Evolutionary conservation across 2,888 invertebrate genomes (phyloP).

Genomic region (Ornithoptera priamus): DNA sequence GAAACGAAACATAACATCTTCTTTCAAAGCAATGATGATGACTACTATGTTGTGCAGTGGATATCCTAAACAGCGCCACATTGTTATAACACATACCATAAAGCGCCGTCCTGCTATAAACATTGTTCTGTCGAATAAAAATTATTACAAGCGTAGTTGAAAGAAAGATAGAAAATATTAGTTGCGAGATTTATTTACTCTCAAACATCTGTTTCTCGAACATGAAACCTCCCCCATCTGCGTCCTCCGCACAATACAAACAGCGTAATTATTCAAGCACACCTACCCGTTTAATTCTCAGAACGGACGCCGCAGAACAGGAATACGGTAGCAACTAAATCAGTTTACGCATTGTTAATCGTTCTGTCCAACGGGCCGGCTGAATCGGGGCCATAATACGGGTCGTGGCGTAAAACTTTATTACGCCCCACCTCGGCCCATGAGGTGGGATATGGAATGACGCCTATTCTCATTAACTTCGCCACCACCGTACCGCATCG

Average conservation of each 20-base stretch:
- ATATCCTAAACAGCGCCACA: too few relatives aligned
- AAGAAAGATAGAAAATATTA: neutral
- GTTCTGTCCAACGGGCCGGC: conserved; percentile 54
- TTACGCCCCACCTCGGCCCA: conserved; percentile 60
- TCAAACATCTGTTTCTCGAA: conserved; percentile 11
- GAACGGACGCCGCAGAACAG: conserved; percentile 21
- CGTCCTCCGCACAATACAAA: conserved; percentile 24
- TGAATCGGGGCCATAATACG: conserved; percentile 61
- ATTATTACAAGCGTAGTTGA: too few relatives aligned
- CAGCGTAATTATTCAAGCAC: conserved; percentile 28
- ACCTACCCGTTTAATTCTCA: conserved; percentile 26
- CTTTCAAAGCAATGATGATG: too few relatives aligned
- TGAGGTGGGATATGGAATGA: conserved; percentile 62
- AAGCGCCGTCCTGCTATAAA: too few relatives aligned
- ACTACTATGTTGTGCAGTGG: too few relatives aligned
- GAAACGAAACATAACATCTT: too few relatives aligned
- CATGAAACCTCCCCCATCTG: conserved; percentile 21
- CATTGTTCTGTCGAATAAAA: too few relatives aligned
- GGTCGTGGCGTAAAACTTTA: conserved; percentile 70
- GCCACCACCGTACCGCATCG: conserved; percentile 46
- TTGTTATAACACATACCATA: too few relatives aligned
- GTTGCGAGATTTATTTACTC: conserved; percentile 3
- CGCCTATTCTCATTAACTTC: conserved; percentile 72
- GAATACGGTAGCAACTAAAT: conserved; percentile 53
- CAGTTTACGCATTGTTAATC: conserved; percentile 70